Conservation (phyloP, 2,888 invertebrate species). For the Ormyrus pomaceus region DNA sequence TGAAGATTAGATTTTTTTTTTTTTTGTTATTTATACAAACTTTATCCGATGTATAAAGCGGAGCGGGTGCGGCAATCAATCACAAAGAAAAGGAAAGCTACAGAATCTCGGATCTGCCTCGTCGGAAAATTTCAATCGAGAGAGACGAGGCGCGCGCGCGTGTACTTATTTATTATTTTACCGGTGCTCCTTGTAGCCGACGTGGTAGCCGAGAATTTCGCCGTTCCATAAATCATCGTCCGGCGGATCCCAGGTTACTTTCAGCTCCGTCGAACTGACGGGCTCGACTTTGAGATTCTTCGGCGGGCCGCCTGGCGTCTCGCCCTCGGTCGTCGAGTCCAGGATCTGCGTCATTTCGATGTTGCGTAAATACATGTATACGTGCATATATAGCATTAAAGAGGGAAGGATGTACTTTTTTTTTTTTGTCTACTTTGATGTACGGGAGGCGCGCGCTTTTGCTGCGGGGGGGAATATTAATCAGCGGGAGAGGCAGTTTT, state of each 20-base stretch:
- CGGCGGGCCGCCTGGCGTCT: conserved; percentile 86
- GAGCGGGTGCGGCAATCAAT: too few species aligned
- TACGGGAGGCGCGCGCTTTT: not conserved
- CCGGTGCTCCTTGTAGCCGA: conserved; percentile 85
- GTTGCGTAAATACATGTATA: not conserved
- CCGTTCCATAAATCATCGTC: conserved; percentile 92
- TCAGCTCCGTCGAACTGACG: conserved; percentile 89
- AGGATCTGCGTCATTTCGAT: conserved; percentile 65
- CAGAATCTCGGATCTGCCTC: too few species aligned
- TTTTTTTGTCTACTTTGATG: not conserved
- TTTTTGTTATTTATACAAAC: too few species aligned
- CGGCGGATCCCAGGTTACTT: conserved; percentile 92
- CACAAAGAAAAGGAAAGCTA: too few species aligned
- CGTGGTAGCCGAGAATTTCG: conserved; percentile 90
- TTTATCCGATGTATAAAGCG: too few species aligned
- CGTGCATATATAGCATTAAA: not conserved
- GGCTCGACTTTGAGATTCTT: conserved; percentile 89
- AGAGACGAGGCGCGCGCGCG: too few species aligned
- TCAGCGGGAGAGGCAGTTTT: conserved; percentile 17
- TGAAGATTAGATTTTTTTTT: conserved; percentile 55
- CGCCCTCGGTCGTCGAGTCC: conserved; percentile 73
- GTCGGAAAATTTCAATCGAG: too few species aligned
- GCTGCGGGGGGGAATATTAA: conserved; percentile 4
- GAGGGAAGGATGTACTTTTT: not conserved
- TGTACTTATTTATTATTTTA: conserved; percentile 56